Evolutionary conservation across 2,888 invertebrate genomes (phyloP), one percentile per base, ranked within the genome.

Genomic region (Napeogenes inachia): DNA sequence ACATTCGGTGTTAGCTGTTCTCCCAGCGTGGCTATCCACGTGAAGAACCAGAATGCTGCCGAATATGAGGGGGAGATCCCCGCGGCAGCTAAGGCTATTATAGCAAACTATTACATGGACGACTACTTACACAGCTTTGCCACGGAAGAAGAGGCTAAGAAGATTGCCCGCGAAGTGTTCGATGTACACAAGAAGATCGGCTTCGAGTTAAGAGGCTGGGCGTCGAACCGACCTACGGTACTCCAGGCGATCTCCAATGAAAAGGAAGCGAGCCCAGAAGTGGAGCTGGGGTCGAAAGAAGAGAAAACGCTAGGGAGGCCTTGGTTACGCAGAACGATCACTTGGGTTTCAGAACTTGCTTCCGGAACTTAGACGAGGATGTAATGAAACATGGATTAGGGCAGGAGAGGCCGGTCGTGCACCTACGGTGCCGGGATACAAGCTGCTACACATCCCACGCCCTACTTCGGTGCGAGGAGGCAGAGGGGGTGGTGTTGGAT

Each of bases 31-130:
- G 69, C 70, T 1, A 55, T 65, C 6, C 66, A 33, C 42, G 59
- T 70, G 1, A 68, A 69, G 45, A 61, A 68, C 45, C 32, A 13
- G 0, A 71, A 70, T 35, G 68, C 68, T n/a, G 4, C 54, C 30
- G 4, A 32, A 21, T 59, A 59, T 54, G 53, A 47, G 13, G 6
- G 57, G 1, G 21, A 53, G 3, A 4, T 67, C n/a, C 63, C 63
- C 2, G 59, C 38, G 6, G 63, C 63, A 2, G 57, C 47, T 12
- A 5, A 42, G 3, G 63, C 63, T 4, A 63, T 63, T 10, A n/a
- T 4, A 21, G 10, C 38, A 3, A 47, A 63, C 3, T 60, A 63
- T 33, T 63, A 63, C 42, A 54, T 60, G 54, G 63, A 63, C 13
- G 57, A 61, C 42, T 54, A 54, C 30, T 21, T 61, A 2, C 50